Conservation (phyloP, 2,797 vertebrate species). For the Phataginus tricuspis region DNA sequence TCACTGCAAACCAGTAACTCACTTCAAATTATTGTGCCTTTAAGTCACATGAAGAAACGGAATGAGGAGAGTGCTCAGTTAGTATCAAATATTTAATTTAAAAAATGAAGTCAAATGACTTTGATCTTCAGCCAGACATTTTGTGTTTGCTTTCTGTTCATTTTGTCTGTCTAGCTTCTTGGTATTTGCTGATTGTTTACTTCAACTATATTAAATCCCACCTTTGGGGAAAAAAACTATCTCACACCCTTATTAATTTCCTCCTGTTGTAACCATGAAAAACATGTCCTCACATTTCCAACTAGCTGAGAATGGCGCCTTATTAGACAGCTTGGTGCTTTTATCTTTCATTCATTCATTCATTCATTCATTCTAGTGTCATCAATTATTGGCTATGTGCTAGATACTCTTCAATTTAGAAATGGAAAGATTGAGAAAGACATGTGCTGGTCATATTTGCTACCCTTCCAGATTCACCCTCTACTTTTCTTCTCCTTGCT, state of each 20-base stretch:
- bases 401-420: neutral
- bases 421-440: neutral
- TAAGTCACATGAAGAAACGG: neutral
- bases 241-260: neutral
- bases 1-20: neutral
- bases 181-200: neutral
- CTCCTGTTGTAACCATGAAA: neutral
- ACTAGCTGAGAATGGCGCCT: neutral
- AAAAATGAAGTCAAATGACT: neutral
- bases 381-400: neutral
- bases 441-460: neutral
- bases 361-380: neutral
- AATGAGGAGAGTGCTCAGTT: neutral
- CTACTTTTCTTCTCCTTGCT: neutral
- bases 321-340: neutral
- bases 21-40: neutral
- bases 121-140: neutral
- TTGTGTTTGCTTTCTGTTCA: neutral
- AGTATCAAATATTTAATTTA: neutral
- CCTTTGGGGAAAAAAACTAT: neutral
- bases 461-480: neutral
- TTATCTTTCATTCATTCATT: neutral
- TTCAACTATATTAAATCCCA: neutral
- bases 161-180: neutral
- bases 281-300: neutral